These are phyloP conservation scores for Climacteris rufus DNA, from an alignment of 2,113 vertebrate genomes.

Conservation along the genomic window DNA sequence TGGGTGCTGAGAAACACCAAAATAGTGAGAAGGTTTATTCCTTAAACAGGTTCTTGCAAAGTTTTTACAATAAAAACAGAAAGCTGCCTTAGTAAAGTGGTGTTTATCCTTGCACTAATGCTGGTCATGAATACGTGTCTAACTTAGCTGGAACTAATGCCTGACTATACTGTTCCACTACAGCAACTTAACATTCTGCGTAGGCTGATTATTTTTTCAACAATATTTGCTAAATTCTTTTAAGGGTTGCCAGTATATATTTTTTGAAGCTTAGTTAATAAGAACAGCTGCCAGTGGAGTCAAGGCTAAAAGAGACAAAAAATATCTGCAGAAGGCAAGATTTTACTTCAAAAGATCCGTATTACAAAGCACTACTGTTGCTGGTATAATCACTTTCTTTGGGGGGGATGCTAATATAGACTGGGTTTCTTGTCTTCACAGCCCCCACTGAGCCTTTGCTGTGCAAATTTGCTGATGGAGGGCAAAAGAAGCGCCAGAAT, in stretches of 20 bases:
- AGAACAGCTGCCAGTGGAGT: slow-evolving; percentile 69
- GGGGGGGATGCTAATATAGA: slow-evolving; percentile 65
- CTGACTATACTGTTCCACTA: slow-evolving; percentile 67
- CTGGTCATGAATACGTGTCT: slow-evolving; percentile 23
- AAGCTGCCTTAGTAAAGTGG: slow-evolving; percentile 9
- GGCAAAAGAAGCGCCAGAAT: slow-evolving; percentile 97
- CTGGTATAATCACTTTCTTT: slow-evolving; percentile 60
- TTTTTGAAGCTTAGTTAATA: slow-evolving; percentile 72
- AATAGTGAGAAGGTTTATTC: slow-evolving; percentile 7
- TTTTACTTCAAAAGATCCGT: slow-evolving; percentile 73
- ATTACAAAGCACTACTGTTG: slow-evolving; percentile 69
- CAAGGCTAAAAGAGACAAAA: slow-evolving; percentile 67
- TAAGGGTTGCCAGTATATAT: slow-evolving; percentile 75
- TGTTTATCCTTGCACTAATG: slow-evolving; percentile 49
- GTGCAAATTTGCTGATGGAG: slow-evolving; percentile 98
- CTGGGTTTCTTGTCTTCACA: slow-evolving; percentile 77
- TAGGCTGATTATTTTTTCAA: slow-evolving; percentile 83
- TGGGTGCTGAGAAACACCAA: neutral
- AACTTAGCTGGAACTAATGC: slow-evolving; percentile 27
- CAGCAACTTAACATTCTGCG: slow-evolving; percentile 76
- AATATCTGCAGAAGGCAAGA: slow-evolving; percentile 73
- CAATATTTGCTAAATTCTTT: slow-evolving; percentile 80
- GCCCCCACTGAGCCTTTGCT: slow-evolving; percentile 95
- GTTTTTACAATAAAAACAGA: slow-evolving; percentile 21
- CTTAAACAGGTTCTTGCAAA: neutral